Evolutionary conservation across 2,113 vertebrate genomes (phyloP), one percentile per base, ranked within the genome.

Genomic region (Micromys minutus): DNA sequence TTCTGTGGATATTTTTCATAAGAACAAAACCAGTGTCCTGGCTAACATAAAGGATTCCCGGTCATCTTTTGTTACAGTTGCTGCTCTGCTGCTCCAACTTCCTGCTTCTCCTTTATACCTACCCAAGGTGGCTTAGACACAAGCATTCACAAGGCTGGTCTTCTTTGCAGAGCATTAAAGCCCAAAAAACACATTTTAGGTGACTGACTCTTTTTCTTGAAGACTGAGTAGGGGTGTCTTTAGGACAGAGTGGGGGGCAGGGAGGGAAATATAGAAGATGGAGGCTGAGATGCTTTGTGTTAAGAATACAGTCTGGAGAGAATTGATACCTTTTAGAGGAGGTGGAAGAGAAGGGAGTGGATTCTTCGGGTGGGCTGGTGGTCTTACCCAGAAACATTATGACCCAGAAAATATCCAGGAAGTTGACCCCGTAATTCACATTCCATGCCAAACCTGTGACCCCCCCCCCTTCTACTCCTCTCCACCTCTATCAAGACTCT

Each of bases 341-440:
- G 8, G 24, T 80, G 69, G 90, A 52, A 72, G 94, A 93, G 63
- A 69, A 47, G 65, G 21, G 50, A 75, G 45, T 94, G 89, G 80
- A 89, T 92, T 36, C 76, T 94, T 61, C 61, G 76, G 67, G 50
- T 26, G n/a, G 15, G 45, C 75, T 4, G 0, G 79, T 84, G 90
- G 45, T 94, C 69, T 88, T 86, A 94, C 94, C 79, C 94, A 95
- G 74, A 81, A 94, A 42, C 88, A 55, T 87, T 6, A 71, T 7
- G 74, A 88, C 88, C 91, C 77, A 83, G 85, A 95, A 90, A 91
- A 67, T 87, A 81, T 55, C 93, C 80, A 91, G 93, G 90, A 97
- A 96, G 93, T 89, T 83, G 83, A 36, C 42, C 1, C 29, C 59
- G 29, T 72, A 85, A 85, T 76, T 87, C 94, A 89, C 89, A 91